Evolutionary conservation across 2,888 invertebrate genomes (phyloP).

Genomic region (Eupithecia exiguata): DNA sequence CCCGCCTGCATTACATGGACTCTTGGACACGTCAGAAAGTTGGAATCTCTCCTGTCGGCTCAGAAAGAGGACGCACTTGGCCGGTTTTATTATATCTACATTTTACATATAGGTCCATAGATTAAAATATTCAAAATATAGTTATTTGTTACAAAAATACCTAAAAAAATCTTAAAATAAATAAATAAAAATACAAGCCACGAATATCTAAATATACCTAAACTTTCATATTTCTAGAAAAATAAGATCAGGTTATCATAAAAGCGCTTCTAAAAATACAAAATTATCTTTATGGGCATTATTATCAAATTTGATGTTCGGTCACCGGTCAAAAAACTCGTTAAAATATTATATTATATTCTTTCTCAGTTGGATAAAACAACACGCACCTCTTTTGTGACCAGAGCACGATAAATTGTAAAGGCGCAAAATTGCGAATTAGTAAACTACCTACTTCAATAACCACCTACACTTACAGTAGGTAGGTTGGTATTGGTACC

Average conservation of each 20-base stretch:
- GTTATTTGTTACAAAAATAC: too few relatives aligned
- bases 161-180: too few relatives aligned
- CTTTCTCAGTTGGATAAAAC: slow-evolving; percentile 9
- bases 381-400: background rate
- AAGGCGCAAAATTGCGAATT: background rate
- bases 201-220: background rate
- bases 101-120: too few relatives aligned
- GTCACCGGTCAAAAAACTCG: slow-evolving; percentile 71
- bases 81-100: too few relatives aligned
- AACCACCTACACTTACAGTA: too few relatives aligned
- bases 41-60: too few relatives aligned
- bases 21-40: too few relatives aligned
- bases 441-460: background rate
- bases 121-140: too few relatives aligned
- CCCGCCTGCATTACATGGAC: too few relatives aligned
- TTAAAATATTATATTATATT: slow-evolving; percentile 51
- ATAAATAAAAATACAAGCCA: background rate
- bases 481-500: too few relatives aligned
- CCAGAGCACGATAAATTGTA: background rate
- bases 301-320: slow-evolving; percentile 60
- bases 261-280: slow-evolving; percentile 51
- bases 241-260: slow-evolving; percentile 58
- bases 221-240: slow-evolving; percentile 21
- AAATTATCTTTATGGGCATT: slow-evolving; percentile 55
- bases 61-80: too few relatives aligned